Conservation (phyloP, 2,888 invertebrate species). For the Drosophila pseudotakahashii region DNA sequence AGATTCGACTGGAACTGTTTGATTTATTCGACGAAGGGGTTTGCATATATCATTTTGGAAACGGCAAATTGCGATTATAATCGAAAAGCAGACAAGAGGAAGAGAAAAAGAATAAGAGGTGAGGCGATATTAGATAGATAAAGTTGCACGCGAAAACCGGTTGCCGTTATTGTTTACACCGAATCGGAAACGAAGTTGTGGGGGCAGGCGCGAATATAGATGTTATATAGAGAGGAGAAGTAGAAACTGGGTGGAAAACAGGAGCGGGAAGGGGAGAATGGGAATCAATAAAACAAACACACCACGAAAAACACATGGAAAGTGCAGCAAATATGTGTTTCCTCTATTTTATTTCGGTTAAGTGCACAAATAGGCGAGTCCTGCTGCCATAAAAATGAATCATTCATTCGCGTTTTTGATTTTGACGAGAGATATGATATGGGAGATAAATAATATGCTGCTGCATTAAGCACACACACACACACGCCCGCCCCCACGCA, state of each 20-base stretch:
- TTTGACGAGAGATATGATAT: conserved; percentile 54
- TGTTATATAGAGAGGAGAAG: conserved; percentile 8
- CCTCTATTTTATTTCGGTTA: conserved; percentile 49
- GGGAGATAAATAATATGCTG: conserved; percentile 51
- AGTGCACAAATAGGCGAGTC: conserved; percentile 68
- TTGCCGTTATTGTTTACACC: conserved; percentile 59
- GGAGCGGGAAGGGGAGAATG: conserved; percentile 23
- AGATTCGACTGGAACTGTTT: conserved; percentile 23
- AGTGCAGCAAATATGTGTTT: conserved; percentile 30
- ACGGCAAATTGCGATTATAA: conserved; percentile 32
- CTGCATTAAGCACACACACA: conserved; percentile 29
- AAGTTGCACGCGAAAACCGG: conserved; percentile 58
- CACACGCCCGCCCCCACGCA: conserved; percentile 34
- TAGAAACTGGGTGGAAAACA: conserved; percentile 13
- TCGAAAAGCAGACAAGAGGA: conserved; percentile 19
- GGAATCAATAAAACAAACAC: conserved; percentile 73
- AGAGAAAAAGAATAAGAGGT: conserved; percentile 21
- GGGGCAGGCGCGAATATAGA: conserved; percentile 17
- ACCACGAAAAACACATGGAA: conserved; percentile 51
- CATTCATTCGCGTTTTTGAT: conserved; percentile 52
- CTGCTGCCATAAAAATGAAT: conserved; percentile 48
- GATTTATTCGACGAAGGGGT: conserved; percentile 11
- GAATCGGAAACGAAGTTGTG: conserved; percentile 34
- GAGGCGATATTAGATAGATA: conserved; percentile 32
- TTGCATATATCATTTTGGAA: conserved; percentile 31